Evolutionary conservation across 1,140 invertebrate genomes (phyloP).

Genomic region (Drosophila novamexicana): DNA sequence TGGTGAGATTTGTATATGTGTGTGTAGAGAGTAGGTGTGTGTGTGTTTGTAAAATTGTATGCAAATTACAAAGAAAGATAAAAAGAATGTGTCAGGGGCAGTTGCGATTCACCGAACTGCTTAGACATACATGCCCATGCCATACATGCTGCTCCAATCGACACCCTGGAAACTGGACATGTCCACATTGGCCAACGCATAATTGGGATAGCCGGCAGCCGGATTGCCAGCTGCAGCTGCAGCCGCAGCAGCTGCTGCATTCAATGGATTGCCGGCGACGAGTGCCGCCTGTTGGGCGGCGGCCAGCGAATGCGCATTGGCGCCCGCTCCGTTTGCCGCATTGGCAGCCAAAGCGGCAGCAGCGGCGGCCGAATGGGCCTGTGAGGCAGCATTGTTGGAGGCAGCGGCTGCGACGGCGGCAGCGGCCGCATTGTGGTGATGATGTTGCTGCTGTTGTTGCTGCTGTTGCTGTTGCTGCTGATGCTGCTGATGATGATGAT

Average conservation of each 20-base stretch:
- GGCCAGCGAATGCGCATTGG: conserved; percentile 81
- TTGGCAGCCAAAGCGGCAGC: conserved; percentile 85
- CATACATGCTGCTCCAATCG: conserved; percentile 95
- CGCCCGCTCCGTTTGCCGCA: conserved; percentile 84
- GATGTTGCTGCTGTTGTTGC: not conserved
- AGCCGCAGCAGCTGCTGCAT: conserved; percentile 84
- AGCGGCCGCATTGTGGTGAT: conserved; percentile 51
- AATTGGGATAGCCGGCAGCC: conserved; percentile 90
- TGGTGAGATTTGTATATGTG: conserved; percentile 31
- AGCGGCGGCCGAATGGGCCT: conserved; percentile 79
- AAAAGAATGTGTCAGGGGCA: not conserved
- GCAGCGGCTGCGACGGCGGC: conserved; percentile 72
- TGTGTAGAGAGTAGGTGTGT: conserved; percentile 21
- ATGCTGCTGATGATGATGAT: conserved; percentile 68
- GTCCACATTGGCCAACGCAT: conserved; percentile 93
- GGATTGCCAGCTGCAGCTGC: conserved; percentile 86
- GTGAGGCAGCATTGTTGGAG: conserved; percentile 79
- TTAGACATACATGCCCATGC: conserved; percentile 95
- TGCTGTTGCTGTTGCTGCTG: conserved; percentile 58
- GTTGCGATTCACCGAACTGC: not conserved
- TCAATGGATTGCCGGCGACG: conserved; percentile 82
- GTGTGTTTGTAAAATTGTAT: conserved; percentile 33
- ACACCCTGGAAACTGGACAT: conserved; percentile 96
- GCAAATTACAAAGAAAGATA: conserved; percentile 33
- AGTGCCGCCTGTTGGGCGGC: conserved; percentile 85